Percentiles rank a stretch among this genome's conserved stretches.
These are phyloP conservation scores for Megathymus violae DNA, from an alignment of 1,140 invertebrate species.

Conservation along the genomic window DNA sequence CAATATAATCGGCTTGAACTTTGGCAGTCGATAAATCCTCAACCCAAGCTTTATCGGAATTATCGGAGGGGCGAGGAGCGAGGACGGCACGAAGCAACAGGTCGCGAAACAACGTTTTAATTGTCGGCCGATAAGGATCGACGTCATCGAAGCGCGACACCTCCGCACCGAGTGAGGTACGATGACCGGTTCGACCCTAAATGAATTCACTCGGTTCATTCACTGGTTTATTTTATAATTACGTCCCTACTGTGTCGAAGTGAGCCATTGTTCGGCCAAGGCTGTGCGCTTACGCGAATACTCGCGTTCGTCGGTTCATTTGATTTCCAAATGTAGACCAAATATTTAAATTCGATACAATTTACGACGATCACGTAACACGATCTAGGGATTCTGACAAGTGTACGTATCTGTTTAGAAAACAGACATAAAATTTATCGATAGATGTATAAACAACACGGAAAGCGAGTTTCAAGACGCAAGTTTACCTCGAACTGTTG, in stretches of 20 bases:
- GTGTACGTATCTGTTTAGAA: slow-evolving; percentile 38
- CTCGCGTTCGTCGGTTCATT: slow-evolving; percentile 20
- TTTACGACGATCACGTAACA: slow-evolving; percentile 1
- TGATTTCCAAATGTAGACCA: slow-evolving; percentile 14
- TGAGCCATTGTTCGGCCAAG: slow-evolving; percentile 16
- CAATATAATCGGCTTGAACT: slow-evolving; percentile 18
- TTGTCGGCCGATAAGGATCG: slow-evolving; percentile 78
- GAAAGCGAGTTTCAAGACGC: slow-evolving; percentile 57
- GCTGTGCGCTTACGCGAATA: slow-evolving; percentile 18
- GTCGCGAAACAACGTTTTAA: slow-evolving; percentile 80
- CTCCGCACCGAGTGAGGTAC: slow-evolving; percentile 59
- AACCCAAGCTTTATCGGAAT: slow-evolving; percentile 46
- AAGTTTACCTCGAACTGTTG: slow-evolving; percentile 55
- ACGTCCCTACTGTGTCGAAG: slow-evolving; percentile 21
- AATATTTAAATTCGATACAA: slow-evolving; percentile 2
- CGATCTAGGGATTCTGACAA: slow-evolving; percentile 24
- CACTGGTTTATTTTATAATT: slow-evolving; percentile 33
- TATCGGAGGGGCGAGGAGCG: slow-evolving; percentile 41
- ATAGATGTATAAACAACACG: slow-evolving; percentile 59
- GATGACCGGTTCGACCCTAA: slow-evolving; percentile 69
- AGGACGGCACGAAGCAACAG: slow-evolving; percentile 68
- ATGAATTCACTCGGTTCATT: slow-evolving; percentile 59
- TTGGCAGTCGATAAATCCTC: slow-evolving; percentile 49
- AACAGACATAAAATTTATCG: slow-evolving; percentile 58
- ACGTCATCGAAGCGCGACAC: slow-evolving; percentile 71